Base-by-base conservation (phyloP, 2,113 vertebrate genomes). In the Trinectes maculatus region DNA sequence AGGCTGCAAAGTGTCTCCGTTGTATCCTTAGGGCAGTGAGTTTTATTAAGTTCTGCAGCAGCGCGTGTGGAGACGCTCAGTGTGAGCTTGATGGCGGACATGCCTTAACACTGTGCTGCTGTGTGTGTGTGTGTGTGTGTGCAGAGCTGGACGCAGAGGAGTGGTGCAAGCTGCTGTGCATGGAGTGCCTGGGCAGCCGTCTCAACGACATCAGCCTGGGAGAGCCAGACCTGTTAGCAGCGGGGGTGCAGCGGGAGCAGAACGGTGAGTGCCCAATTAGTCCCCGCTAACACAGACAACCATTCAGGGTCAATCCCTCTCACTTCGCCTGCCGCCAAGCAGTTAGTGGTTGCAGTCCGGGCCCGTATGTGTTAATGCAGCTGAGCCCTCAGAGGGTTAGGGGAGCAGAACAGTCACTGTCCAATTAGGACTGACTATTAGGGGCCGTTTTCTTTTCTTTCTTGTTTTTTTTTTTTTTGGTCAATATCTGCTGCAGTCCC, bases 181-280 rank as follows among this genome's bases (percentile, higher is more conserved):
- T 96, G 91, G 98, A 99, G 89, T 99, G 97, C 79, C 91, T 99
- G 82, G 96, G 95, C 86, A 95, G 94, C 74, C 92, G 96, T 52
- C 93, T 98, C 65, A 98, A 98, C 80, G 98, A 99, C 88, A 99
- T 99, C 92, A 98, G 97, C 86, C 95, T 98, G 13, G 98, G 98
- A 37, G 98, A 99, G 72, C 98, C 98, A 9, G 98, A 99, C 90
- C 94, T 99, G 65, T 93, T 99, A 92, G 98, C 97, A 26, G 97
- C 97, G 1, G 98, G 98, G 33, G 98, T 98, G 51, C 98, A 99
- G 92, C 92, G 95, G 72, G 98, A 99, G 31, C 96, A 99, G 91
- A 98, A 96, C 40, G 98, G 98, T 98, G 85, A 94, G 96, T 92
- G 74, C 54, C 54, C 80, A 89, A 89, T 92, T 91, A 92, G 89